Evolutionary conservation across 2,797 vertebrate genomes (phyloP).

Genomic region (Octomys mimax): DNA sequence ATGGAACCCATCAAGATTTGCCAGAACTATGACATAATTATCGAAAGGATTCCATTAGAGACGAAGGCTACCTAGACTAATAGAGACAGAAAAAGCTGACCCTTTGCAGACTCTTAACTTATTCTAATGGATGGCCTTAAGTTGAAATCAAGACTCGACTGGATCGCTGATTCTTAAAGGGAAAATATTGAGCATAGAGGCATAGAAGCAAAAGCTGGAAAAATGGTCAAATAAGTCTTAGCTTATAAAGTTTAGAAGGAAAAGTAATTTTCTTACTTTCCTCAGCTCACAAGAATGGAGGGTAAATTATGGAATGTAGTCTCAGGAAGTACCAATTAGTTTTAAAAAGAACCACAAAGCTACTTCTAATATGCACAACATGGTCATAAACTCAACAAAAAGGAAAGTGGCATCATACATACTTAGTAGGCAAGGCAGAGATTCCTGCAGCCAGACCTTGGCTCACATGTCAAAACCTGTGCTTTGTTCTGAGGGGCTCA

Average conservation of each 20-base stretch:
- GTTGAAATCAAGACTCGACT: conserved; percentile 83
- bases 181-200: conserved; percentile 76
- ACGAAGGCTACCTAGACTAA: conserved; percentile 77
- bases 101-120: conserved; percentile 80
- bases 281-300: conserved; percentile 26
- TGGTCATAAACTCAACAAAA: not conserved
- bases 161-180: conserved; percentile 78
- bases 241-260: conserved; percentile 52
- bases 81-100: conserved; percentile 77
- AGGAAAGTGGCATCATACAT: not conserved
- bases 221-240: conserved; percentile 59
- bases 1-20: conserved; percentile 83
- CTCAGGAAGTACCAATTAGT: conserved; percentile 34
- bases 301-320: conserved; percentile 7
- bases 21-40: conserved; percentile 84
- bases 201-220: conserved; percentile 72
- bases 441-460: not conserved
- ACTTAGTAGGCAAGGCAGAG: not conserved
- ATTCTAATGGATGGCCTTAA: conserved; percentile 83
- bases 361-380: not conserved
- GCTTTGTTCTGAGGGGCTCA: not conserved
- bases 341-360: conserved; percentile 52
- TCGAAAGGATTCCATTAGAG: conserved; percentile 85
- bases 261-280: conserved; percentile 40
- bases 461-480: not conserved